These are phyloP conservation scores for Augochlorella aurata DNA, from an alignment of 2,888 invertebrate species.

Conservation along the genomic window DNA sequence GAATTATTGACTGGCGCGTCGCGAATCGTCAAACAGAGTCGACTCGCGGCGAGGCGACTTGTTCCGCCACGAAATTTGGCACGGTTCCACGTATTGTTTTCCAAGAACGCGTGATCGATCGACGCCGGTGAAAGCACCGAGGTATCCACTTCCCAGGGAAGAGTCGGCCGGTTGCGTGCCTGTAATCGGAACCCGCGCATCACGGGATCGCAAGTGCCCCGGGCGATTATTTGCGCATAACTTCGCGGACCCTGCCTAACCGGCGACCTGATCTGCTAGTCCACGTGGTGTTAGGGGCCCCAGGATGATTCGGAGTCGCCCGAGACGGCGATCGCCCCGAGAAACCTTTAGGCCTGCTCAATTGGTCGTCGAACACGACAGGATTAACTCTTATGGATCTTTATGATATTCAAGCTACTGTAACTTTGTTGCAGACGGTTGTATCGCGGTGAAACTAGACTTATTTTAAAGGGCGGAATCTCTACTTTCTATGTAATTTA, in stretches of 20 bases:
- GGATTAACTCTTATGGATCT: too few relatives aligned
- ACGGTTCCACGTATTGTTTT: slow-evolving; percentile 51
- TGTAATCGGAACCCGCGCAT: slow-evolving; percentile 74
- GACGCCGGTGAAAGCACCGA: slow-evolving; percentile 57
- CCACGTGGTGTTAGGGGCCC: slow-evolving; percentile 42
- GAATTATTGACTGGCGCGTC: slow-evolving; percentile 32
- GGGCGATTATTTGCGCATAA: slow-evolving; percentile 71
- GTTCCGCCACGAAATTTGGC: slow-evolving; percentile 40
- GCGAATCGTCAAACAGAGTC: slow-evolving; percentile 35
- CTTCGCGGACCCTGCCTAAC: slow-evolving; percentile 57
- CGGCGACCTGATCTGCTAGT: slow-evolving; percentile 22
- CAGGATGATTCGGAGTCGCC: slow-evolving; percentile 29
- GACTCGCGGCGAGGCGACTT: neutral
- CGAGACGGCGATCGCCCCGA: slow-evolving; percentile 18
- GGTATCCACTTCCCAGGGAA: slow-evolving; percentile 55
- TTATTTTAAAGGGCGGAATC: too few relatives aligned
- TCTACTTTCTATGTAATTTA: too few relatives aligned
- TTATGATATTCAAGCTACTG: too few relatives aligned
- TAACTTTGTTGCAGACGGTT: too few relatives aligned
- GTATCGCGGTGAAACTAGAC: too few relatives aligned
- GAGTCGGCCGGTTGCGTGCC: slow-evolving; percentile 72
- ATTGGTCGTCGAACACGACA: too few relatives aligned
- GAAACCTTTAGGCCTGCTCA: neutral
- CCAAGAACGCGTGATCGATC: slow-evolving; percentile 41
- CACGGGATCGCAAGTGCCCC: slow-evolving; percentile 61